These are phyloP conservation scores for Upupa epops DNA, from an alignment of 2,113 vertebrate species.

Conservation along the genomic window DNA sequence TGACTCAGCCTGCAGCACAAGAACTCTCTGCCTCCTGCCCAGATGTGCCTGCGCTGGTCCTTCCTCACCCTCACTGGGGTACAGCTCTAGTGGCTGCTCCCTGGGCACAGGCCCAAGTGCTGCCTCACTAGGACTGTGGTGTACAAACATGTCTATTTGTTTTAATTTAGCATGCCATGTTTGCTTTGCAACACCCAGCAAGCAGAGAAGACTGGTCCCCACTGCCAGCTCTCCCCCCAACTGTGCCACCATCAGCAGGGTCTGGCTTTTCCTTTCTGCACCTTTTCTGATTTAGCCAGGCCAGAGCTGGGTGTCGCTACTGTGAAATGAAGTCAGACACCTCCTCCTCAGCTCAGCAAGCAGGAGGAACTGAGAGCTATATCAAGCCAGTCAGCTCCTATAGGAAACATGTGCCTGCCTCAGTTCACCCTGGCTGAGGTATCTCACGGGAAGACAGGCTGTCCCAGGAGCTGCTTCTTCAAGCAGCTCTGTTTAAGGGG, in stretches of 20 bases:
- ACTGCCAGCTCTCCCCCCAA: background rate
- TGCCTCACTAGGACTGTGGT: background rate
- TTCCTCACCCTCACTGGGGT: background rate
- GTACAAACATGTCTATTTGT: background rate
- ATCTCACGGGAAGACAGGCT: background rate
- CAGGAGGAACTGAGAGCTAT: background rate
- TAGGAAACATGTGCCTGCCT: background rate
- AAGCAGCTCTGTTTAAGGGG: background rate
- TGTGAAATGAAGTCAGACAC: fast-evolving
- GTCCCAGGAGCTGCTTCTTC: background rate
- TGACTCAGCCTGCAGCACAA: background rate
- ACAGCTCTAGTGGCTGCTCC: background rate
- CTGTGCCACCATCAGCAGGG: background rate
- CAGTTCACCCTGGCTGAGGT: background rate
- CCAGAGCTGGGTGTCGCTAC: background rate
- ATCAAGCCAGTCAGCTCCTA: background rate
- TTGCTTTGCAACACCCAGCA: background rate
- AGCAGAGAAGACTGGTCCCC: background rate
- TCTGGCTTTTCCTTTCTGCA: background rate
- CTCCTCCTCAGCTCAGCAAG: background rate
- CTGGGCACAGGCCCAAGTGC: background rate
- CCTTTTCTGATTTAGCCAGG: background rate
- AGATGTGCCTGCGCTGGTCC: background rate
- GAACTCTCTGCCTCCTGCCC: background rate
- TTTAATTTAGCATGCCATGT: background rate